A percentile compares a stretch with the other conserved stretches of the same genome.
Conservation (phyloP, 2,888 invertebrate species). For the Scaptodrosophila latifasciaeformis region DNA sequence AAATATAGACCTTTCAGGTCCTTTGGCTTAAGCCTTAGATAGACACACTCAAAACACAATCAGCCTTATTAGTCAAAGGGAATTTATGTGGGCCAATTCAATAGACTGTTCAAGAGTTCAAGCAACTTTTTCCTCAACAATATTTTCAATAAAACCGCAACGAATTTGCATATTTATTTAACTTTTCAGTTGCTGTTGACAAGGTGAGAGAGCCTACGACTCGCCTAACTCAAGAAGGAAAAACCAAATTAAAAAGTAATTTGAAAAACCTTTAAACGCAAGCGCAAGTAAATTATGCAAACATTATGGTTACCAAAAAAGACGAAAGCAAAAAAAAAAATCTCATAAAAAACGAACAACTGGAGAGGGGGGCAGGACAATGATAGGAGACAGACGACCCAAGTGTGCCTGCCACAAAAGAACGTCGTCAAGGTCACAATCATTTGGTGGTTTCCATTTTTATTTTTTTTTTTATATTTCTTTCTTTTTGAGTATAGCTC, state of each 20-base stretch:
- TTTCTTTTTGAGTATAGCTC: neutral
- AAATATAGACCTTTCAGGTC: no score
- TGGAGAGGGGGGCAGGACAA: slow-evolving; percentile 14
- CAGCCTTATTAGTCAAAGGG: no score
- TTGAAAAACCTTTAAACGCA: slow-evolving; percentile 64
- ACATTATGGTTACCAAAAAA: slow-evolving; percentile 52
- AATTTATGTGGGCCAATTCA: no score
- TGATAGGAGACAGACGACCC: slow-evolving; percentile 1
- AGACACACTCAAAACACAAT: no score
- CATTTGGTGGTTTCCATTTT: slow-evolving; percentile 33
- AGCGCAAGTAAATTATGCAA: slow-evolving; percentile 65
- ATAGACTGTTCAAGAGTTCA: no score
- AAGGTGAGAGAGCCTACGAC: slow-evolving; percentile 12
- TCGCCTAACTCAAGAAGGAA: slow-evolving; percentile 58
- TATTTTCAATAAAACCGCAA: slow-evolving; percentile 53
- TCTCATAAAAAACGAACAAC: slow-evolving; percentile 16
- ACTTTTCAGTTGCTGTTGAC: slow-evolving; percentile 26
- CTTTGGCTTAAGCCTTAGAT: no score
- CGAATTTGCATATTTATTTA: slow-evolving; percentile 66
- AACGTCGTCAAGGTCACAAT: slow-evolving; percentile 52
- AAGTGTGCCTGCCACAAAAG: slow-evolving; percentile 12
- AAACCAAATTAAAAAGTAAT: slow-evolving; percentile 66
- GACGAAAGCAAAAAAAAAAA: slow-evolving; percentile 15
- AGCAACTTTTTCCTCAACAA: slow-evolving; percentile 17
- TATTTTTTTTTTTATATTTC: slow-evolving; percentile 12